Conservation (phyloP, 1,140 invertebrate genomes). For the Rhopalosiphum maidis region DNA sequence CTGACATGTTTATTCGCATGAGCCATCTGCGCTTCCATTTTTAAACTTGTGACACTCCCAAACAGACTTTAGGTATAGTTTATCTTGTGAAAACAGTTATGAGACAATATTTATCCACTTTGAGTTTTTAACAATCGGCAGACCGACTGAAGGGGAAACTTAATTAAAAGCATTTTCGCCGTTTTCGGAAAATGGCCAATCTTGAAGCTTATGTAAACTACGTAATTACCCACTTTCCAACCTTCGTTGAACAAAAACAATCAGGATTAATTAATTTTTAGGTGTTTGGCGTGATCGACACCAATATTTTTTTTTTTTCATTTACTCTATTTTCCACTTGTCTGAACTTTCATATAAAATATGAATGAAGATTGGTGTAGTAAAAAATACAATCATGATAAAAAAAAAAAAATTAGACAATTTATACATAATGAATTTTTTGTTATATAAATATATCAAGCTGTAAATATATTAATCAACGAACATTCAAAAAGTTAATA, state of each 20-base stretch:
- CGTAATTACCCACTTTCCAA: slow-evolving; percentile 8
- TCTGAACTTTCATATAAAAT: slow-evolving; percentile 20
- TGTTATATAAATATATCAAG: not conserved
- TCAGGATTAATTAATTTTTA: slow-evolving; percentile 42
- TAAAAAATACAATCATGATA: slow-evolving; percentile 2
- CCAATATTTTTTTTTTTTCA: not conserved
- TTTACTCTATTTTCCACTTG: slow-evolving; percentile 30
- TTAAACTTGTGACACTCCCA: not conserved
- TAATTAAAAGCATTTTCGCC: slow-evolving; percentile 36
- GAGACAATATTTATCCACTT: not conserved
- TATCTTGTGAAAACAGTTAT: not conserved
- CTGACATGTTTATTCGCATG: not conserved
- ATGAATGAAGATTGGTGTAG: not conserved
- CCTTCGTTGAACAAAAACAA: not conserved
- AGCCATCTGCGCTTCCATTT: not conserved
- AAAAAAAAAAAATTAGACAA: not conserved
- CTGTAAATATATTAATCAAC: not conserved
- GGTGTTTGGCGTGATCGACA: slow-evolving; percentile 25
- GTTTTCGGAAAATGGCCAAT: not conserved
- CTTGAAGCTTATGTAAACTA: not conserved
- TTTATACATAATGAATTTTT: not conserved
- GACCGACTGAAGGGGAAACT: not conserved
- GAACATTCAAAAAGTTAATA: not conserved
- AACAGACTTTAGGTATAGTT: no score
- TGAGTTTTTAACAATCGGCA: not conserved